These are phyloP conservation scores for Festucalex cinctus DNA, from an alignment of 2,113 vertebrate species.

Conservation along the genomic window DNA sequence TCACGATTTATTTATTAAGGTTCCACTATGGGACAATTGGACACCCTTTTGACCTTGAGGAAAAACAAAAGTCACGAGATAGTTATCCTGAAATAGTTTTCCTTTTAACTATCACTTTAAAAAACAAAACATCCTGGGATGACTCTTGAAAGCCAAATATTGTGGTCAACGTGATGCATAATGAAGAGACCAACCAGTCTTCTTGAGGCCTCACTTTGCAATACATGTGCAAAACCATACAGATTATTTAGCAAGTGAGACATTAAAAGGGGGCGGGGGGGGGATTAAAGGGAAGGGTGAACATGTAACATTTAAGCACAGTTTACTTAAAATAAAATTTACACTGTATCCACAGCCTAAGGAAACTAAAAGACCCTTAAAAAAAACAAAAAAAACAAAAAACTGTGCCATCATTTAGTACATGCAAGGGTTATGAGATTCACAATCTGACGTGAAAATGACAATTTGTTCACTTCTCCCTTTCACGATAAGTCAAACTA, in stretches of 20 bases:
- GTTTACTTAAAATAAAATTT: conserved; percentile 82
- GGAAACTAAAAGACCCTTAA: conserved; percentile 86
- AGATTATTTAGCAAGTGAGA: conserved; percentile 86
- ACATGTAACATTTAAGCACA: conserved; percentile 95
- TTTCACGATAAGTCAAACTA: conserved; percentile 63
- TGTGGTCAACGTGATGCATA: conserved; percentile 86
- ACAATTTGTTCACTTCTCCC: conserved; percentile 77
- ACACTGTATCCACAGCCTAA: conserved; percentile 89
- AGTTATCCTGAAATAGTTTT: conserved; percentile 70
- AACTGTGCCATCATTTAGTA: conserved; percentile 92
- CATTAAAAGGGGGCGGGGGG: conserved; percentile 70
- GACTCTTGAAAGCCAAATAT: conserved; percentile 78
- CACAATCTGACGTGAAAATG: conserved; percentile 72
- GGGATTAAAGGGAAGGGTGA: conserved; percentile 36
- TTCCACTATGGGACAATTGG: conserved; percentile 57
- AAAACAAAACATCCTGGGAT: conserved; percentile 92
- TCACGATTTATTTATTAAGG: conserved; percentile 72
- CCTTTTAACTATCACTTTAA: conserved; percentile 77
- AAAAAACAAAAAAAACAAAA: conserved; percentile 87
- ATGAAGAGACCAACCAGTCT: conserved; percentile 81
- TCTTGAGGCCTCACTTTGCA: conserved; percentile 85
- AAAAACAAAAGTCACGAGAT: conserved; percentile 72
- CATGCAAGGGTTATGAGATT: conserved; percentile 86
- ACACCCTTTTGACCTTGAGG: conserved; percentile 43
- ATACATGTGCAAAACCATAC: conserved; percentile 93